Evolutionary conservation across 2,888 invertebrate genomes (phyloP), one percentile per base, ranked within the genome.

Genomic region (Pseudeuparius sepicola): DNA sequence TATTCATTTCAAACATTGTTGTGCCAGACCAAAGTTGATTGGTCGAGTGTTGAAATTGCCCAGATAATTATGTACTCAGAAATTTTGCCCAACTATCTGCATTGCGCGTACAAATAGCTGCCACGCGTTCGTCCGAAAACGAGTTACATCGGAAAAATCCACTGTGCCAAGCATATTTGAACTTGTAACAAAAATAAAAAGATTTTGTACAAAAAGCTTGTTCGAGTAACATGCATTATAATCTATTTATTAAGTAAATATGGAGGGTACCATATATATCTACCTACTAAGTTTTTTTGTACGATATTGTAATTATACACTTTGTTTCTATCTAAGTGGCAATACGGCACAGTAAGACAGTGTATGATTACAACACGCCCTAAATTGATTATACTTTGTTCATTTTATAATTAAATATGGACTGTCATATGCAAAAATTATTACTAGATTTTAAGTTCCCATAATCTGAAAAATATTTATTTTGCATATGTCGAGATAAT

Each of bases 211-310:
- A 62, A 60, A 57, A 61, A 60, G 60, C 60, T 59, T 56, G 51
- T 55, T 56, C 53, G 51, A 57, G 54, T 54, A 58, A 60, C 61
- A 62, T 61, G 61, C 61, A 60, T 56, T 51, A 53, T 59, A 54
- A 54, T 56, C 58, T 61, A 48, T 51, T 55, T 48, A 53, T 54
- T 55, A 47, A 47, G 50, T 47, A 49, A 52, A 55, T 57, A 58
- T 61, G 62, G 62, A 62, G 62, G 62, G 61, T 60, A 61, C 59
- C 60, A 56, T 62, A 56, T 60, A 61, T 59, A 60, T 58, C 59
- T 61, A 62, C 56, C 60, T 58, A 60, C 53, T 48, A 48, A 42
- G 41, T 35, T 31, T 39, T 39, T n/a, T n/a, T n/a, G n/a, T n/a
- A n/a, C n/a, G n/a, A 44, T 50, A 52, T 47, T 51, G 53, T 45